Conservation (phyloP, 1,140 invertebrate species). For the Linepithema humile region DNA sequence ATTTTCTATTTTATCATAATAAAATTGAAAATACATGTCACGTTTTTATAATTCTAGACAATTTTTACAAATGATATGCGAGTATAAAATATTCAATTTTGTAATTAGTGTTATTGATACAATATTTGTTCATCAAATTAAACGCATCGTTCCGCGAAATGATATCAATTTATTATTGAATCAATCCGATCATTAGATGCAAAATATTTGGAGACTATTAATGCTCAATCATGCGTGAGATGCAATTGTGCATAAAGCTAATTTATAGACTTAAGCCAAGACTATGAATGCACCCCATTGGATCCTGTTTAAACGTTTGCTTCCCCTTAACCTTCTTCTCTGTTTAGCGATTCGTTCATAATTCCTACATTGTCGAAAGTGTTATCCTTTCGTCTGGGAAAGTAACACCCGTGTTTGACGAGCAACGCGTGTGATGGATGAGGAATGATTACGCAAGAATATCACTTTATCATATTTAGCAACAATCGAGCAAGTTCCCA, state of each 20-base stretch:
- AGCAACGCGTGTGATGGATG: conserved; percentile 65
- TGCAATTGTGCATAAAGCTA: not conserved
- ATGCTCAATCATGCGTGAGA: too few relatives aligned
- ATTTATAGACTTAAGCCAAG: not conserved
- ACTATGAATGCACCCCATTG: not conserved
- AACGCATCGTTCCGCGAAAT: not conserved
- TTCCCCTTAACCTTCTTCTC: not conserved
- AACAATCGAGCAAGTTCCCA: conserved; percentile 60
- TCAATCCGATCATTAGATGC: too few relatives aligned
- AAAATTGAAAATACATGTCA: not conserved
- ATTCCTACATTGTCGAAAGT: conserved; percentile 19
- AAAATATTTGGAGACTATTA: too few relatives aligned
- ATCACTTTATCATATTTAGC: conserved; percentile 70
- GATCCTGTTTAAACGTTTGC: not conserved
- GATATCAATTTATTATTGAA: too few relatives aligned
- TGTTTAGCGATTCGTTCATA: conserved; percentile 23
- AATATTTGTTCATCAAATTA: not conserved
- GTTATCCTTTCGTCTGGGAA: conserved; percentile 66
- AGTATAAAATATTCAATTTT: conserved; percentile 11
- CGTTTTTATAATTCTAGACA: not conserved
- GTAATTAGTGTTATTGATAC: not conserved
- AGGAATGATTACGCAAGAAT: conserved; percentile 66
- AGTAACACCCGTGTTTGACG: conserved; percentile 65
- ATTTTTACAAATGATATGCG: not conserved
- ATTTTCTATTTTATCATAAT: too few relatives aligned